Conservation (phyloP, 2,113 vertebrate genomes). For the Hippocampus comes region DNA sequence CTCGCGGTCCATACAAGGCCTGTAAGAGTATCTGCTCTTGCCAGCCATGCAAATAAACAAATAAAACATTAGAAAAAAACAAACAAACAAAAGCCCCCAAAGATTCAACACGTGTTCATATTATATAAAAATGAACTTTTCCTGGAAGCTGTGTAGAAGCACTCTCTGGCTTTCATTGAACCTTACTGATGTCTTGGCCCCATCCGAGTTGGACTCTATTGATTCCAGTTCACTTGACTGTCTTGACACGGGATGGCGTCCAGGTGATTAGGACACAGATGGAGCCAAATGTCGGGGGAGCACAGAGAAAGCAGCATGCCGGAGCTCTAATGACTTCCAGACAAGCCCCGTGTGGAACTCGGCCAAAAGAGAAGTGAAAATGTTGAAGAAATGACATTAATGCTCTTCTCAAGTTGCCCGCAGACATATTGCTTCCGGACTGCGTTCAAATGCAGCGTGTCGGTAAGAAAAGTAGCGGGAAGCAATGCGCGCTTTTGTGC, state of each 20-base stretch:
- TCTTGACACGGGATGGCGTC: conserved; percentile 59
- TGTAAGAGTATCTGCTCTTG: neutral
- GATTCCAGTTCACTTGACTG: conserved; percentile 66
- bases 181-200: conserved; percentile 54
- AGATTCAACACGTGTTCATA: neutral
- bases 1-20: neutral
- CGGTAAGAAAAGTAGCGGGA: conserved; percentile 39
- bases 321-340: conserved; percentile 57
- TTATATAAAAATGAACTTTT: neutral
- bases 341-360: conserved; percentile 29
- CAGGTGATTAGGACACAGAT: conserved; percentile 66
- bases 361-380: conserved; percentile 46
- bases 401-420: conserved; percentile 30
- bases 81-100: neutral
- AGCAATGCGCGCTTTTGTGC: conserved; percentile 24
- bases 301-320: conserved; percentile 37
- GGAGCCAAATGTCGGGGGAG: conserved; percentile 40
- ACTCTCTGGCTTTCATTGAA: conserved; percentile 53
- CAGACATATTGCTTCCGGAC: conserved; percentile 42
- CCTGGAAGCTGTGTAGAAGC: conserved; percentile 22
- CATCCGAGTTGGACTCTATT: conserved; percentile 55
- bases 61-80: too few relatives aligned
- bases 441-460: conserved; percentile 27
- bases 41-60: neutral
- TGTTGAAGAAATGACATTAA: conserved; percentile 52